Evolutionary conservation across 1,140 invertebrate genomes (phyloP).

Genomic region (Aphelinus atriplicis): DNA sequence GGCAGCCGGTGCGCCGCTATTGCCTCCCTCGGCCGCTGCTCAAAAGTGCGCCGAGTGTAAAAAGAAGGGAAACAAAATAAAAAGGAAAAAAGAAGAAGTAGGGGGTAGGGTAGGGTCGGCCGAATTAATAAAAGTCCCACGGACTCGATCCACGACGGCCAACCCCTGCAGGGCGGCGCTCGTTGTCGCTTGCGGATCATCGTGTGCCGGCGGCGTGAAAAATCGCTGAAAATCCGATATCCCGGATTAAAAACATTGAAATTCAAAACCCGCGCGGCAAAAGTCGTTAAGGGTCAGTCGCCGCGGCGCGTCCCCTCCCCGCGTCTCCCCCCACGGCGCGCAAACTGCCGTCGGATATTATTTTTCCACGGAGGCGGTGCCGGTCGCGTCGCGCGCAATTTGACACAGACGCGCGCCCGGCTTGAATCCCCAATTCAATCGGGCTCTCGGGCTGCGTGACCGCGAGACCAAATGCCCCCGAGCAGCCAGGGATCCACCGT

Average conservation of each 20-base stretch:
- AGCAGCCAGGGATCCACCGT: too few relatives aligned
- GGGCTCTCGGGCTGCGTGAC: constrained; percentile 43
- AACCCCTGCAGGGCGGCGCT: constrained; percentile 37
- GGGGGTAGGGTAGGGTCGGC: too few relatives aligned
- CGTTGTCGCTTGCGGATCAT: constrained; percentile 46
- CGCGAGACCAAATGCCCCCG: too few relatives aligned
- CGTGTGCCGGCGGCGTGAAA: constrained; percentile 59
- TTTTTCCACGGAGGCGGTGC: constrained; percentile 47
- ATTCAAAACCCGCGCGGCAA: constrained; percentile 64
- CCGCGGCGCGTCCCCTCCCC: constrained; percentile 42
- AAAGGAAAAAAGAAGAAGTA: constrained; percentile 13
- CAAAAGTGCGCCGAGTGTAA: neutral
- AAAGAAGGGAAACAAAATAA: neutral
- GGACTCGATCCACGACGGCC: constrained; percentile 39
- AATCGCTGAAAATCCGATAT: constrained; percentile 68
- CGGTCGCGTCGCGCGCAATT: constrained; percentile 51
- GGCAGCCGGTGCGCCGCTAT: constrained; percentile 20
- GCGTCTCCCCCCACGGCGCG: constrained; percentile 25
- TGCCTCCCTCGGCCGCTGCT: constrained; percentile 1
- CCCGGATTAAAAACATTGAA: constrained; percentile 68
- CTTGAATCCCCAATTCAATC: constrained; percentile 64
- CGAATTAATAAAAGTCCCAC: constrained; percentile 64
- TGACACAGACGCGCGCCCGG: constrained; percentile 58
- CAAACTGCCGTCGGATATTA: constrained; percentile 60
- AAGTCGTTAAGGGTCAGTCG: constrained; percentile 69